phyloP scores from a whole-genome alignment of 2,888 invertebrate genomes.

The Neocrepidodera transversa region DNA sequence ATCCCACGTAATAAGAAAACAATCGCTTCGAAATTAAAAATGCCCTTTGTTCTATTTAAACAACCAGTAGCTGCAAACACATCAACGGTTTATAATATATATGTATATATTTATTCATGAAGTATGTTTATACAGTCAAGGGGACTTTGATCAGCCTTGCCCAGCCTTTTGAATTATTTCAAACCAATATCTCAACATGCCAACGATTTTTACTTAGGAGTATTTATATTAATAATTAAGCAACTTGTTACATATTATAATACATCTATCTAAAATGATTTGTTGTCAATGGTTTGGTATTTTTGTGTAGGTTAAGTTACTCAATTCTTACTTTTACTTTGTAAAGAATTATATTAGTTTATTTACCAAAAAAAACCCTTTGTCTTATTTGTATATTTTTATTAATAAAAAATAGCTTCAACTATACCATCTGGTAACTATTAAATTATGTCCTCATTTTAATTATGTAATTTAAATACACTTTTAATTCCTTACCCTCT shows the following conservation, averaged over 20 bases:
- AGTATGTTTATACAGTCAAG: slow-evolving; percentile 27
- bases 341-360: too few relatives aligned
- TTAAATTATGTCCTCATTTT: too few relatives aligned
- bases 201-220: slow-evolving; percentile 20
- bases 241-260: slow-evolving; percentile 28
- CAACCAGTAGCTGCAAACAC: slow-evolving; percentile 19
- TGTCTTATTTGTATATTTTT: too few relatives aligned
- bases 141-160: slow-evolving; percentile 36
- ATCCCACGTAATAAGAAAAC: slow-evolving; percentile 10
- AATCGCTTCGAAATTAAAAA: slow-evolving; percentile 7
- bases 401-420: too few relatives aligned
- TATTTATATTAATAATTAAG: slow-evolving; percentile 28
- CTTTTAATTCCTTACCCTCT: too few relatives aligned
- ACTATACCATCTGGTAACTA: too few relatives aligned
- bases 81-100: slow-evolving; percentile 2
- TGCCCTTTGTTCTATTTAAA: slow-evolving; percentile 12
- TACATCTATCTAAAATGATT: slow-evolving; percentile 35
- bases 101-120: slow-evolving; percentile 25
- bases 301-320: slow-evolving; percentile 4
- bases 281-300: slow-evolving; percentile 25
- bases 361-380: too few relatives aligned
- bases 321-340: slow-evolving; percentile 5
- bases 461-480: too few relatives aligned
- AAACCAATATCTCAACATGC: slow-evolving; percentile 32
- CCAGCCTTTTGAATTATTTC: slow-evolving; percentile 33